Conservation (phyloP, 1,140 invertebrate species). For the Megalopta genalis region DNA sequence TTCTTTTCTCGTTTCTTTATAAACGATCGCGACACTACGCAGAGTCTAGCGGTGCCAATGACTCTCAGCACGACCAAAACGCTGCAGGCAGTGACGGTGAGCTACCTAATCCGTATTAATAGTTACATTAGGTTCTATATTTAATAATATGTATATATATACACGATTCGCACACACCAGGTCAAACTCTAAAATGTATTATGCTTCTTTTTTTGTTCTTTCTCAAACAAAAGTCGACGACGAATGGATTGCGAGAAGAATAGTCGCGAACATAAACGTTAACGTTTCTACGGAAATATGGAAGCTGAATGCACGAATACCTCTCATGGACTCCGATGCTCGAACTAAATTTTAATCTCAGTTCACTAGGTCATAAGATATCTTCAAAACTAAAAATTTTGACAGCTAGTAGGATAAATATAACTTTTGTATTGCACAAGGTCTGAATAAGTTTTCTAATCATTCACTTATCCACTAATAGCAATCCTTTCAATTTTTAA, state of each 20-base stretch:
- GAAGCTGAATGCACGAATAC: not conserved
- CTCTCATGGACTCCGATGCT: not conserved
- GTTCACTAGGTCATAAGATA: too few species aligned
- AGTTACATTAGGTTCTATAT: conserved; percentile 56
- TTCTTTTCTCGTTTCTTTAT: conserved; percentile 9
- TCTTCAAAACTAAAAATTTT: too few species aligned
- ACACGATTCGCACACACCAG: conserved; percentile 55
- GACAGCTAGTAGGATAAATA: too few species aligned
- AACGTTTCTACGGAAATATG: not conserved
- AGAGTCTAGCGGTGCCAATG: conserved; percentile 42
- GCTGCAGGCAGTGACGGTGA: conserved; percentile 56
- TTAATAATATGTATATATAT: conserved; percentile 60
- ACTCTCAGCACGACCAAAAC: conserved; percentile 54
- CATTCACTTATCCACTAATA: too few species aligned
- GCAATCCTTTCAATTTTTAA: too few species aligned
- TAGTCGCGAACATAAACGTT: conserved; percentile 1
- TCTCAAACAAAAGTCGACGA: conserved; percentile 29
- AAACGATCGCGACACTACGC: conserved; percentile 57
- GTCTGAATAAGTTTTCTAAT: too few species aligned
- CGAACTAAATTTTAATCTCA: too few species aligned
- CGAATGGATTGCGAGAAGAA: conserved; percentile 6
- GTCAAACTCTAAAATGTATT: conserved; percentile 37
- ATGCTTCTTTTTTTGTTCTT: not conserved
- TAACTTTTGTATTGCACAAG: too few species aligned
- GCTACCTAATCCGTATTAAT: conserved; percentile 61